Evolutionary conservation across 2,113 vertebrate species (phyloP).

Genomic region (Struthio camelus): DNA sequence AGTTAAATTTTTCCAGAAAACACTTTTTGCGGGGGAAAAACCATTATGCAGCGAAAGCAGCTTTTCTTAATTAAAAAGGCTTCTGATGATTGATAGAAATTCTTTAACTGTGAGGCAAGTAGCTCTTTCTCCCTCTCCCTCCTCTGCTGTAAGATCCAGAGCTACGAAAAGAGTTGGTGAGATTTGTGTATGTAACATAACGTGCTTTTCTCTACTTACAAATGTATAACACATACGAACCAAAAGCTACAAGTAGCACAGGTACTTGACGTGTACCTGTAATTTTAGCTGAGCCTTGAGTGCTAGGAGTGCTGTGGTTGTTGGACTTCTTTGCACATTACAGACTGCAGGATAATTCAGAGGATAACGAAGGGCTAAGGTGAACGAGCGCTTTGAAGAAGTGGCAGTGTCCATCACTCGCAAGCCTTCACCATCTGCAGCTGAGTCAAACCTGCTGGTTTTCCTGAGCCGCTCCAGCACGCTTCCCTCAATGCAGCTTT

Average conservation of each 20-base stretch:
- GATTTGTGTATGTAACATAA: neutral
- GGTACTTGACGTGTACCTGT: neutral
- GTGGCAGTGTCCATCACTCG: rapidly evolving
- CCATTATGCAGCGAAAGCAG: neutral
- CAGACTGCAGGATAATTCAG: neutral
- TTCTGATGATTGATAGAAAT: no score
- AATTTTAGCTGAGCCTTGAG: neutral
- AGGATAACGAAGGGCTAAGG: neutral
- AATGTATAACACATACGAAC: rapidly evolving
- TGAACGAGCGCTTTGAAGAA: neutral
- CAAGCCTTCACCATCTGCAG: neutral
- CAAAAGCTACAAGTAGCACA: neutral
- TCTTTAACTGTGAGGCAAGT: no score
- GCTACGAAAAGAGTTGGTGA: neutral
- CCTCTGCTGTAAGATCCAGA: neutral
- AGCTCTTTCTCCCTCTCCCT: no score
- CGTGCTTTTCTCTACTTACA: neutral
- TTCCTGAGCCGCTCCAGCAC: neutral
- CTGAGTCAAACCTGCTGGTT: neutral
- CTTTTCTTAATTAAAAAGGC: no score
- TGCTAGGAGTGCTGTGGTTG: neutral
- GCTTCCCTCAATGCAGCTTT: neutral
- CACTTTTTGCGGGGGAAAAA: no score
- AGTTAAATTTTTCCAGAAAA: no score
- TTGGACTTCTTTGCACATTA: neutral